Evolutionary conservation across 1,140 invertebrate species (phyloP).

Genomic region (Patella vulgata): DNA sequence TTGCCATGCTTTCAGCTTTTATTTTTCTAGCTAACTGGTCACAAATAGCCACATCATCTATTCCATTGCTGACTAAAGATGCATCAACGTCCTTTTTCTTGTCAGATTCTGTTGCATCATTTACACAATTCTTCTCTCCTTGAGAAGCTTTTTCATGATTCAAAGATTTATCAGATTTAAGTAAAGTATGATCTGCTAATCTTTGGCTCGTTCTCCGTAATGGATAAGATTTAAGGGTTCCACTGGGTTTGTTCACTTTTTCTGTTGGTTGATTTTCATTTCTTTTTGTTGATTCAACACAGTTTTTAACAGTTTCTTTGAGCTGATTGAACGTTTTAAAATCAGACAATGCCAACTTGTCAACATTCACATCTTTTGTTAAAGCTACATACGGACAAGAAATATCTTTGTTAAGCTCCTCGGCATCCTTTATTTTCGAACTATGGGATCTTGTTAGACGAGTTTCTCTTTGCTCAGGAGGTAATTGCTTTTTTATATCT

Average conservation of each 20-base stretch:
- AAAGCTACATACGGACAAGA: too few relatives aligned
- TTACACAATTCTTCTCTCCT: not conserved
- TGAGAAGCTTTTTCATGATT: not conserved
- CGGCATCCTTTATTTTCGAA: too few relatives aligned
- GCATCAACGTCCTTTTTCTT: not conserved
- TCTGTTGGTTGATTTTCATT: not conserved
- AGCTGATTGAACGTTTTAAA: too few relatives aligned
- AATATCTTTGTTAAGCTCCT: too few relatives aligned
- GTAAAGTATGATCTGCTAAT: not conserved
- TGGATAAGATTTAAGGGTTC: conserved; percentile 39
- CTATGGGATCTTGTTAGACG: too few relatives aligned
- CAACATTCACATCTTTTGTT: too few relatives aligned
- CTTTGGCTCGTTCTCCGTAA: conserved; percentile 21
- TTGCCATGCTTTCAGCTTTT: conserved; percentile 60
- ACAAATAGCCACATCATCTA: conserved; percentile 39
- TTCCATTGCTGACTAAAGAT: too few relatives aligned
- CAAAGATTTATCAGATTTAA: not conserved
- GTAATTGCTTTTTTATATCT: too few relatives aligned
- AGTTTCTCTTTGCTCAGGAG: too few relatives aligned
- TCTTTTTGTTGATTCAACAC: not conserved
- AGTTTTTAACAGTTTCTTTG: conserved; percentile 11
- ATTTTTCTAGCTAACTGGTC: conserved; percentile 58
- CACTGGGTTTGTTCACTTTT: conserved; percentile 5
- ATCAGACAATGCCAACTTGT: too few relatives aligned
- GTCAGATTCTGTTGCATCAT: conserved; percentile 2